A percentile compares a stretch with the other conserved stretches of the same genome.
These are phyloP conservation scores for Rhopilema esculentum DNA, from an alignment of 30 jellyfish, hydroid and myxozoan genomes.

Conservation along the genomic window DNA sequence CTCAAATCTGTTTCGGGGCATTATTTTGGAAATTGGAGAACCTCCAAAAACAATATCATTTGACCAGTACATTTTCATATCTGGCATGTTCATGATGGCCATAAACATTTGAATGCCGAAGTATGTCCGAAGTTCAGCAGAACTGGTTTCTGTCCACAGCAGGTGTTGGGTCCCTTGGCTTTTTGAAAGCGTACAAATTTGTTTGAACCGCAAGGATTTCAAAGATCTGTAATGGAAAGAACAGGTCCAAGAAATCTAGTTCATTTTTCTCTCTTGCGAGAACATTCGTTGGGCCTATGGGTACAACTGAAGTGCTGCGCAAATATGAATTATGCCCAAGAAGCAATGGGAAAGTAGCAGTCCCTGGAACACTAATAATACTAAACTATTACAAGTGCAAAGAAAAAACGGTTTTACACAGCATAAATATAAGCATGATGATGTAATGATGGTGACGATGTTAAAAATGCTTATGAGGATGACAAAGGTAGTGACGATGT, in stretches of 20 bases:
- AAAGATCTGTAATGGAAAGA: neutral
- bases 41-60: neutral
- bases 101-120: neutral
- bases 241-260: neutral
- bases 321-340: too few relatives aligned
- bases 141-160: neutral
- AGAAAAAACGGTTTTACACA: too few relatives aligned
- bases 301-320: too few relatives aligned
- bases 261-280: neutral
- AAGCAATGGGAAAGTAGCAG: too few relatives aligned
- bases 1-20: constrained; percentile 5
- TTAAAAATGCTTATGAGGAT: too few relatives aligned
- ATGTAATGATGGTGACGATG: too few relatives aligned
- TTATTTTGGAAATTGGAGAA: neutral
- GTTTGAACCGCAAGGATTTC: neutral
- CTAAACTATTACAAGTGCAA: too few relatives aligned
- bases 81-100: neutral
- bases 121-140: neutral
- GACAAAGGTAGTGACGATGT: too few relatives aligned
- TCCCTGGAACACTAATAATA: too few relatives aligned
- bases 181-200: neutral
- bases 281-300: neutral
- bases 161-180: neutral
- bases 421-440: too few relatives aligned
- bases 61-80: constrained; percentile 11